Evolutionary conservation across 2,888 invertebrate genomes (phyloP).

Genomic region (Mythimna albipuncta): DNA sequence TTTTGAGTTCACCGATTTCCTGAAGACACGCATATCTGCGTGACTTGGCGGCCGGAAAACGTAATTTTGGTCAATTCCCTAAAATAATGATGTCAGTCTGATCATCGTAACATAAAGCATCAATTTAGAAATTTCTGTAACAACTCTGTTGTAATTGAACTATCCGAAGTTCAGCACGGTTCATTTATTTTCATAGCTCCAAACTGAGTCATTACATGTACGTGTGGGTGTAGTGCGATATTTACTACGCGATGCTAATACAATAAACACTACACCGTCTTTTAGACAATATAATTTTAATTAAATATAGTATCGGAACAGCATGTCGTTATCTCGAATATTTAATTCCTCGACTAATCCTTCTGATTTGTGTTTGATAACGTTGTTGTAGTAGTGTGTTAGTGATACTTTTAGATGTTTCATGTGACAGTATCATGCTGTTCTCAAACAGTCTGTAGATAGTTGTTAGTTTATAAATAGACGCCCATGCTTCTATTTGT

Average conservation of each 20-base stretch:
- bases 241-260: background rate
- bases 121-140: slow-evolving; percentile 5
- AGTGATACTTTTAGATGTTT: slow-evolving; percentile 32
- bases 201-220: slow-evolving; percentile 6
- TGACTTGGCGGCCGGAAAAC: background rate
- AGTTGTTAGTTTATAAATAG: background rate
- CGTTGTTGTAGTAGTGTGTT: slow-evolving; percentile 14
- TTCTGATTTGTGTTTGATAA: slow-evolving; percentile 54
- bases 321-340: slow-evolving; percentile 42
- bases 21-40: slow-evolving; percentile 4
- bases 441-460: slow-evolving; percentile 11
- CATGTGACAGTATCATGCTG: slow-evolving; percentile 37
- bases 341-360: slow-evolving; percentile 54
- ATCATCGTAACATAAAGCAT: background rate
- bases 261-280: background rate
- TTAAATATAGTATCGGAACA: slow-evolving; percentile 31
- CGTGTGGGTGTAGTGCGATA: slow-evolving; percentile 17
- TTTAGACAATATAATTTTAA: slow-evolving; percentile 27
- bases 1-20: slow-evolving; percentile 12
- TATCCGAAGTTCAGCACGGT: slow-evolving; percentile 10
- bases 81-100: slow-evolving; percentile 1
- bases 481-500: background rate
- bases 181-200: slow-evolving; percentile 15
- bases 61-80: slow-evolving; percentile 20
- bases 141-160: slow-evolving; percentile 11